phyloP scores from a whole-genome alignment of 2,113 vertebrate genomes.

The Hemibagrus wyckioides region DNA sequence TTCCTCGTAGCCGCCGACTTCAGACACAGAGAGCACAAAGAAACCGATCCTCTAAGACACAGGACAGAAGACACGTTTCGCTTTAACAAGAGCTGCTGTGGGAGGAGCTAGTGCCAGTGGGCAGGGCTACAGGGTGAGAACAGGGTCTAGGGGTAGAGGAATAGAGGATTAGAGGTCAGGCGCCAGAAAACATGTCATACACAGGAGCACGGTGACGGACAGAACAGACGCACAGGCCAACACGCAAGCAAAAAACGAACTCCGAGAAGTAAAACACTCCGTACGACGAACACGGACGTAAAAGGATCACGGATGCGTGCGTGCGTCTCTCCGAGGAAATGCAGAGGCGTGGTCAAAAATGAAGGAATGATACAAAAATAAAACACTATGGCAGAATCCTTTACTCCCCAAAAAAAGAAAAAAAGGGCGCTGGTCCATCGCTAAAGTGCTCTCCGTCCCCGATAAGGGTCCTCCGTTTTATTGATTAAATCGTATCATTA shows the following conservation, averaged over 20 bases:
- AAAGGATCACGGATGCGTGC: conserved; percentile 64
- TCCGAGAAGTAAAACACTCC: conserved; percentile 65
- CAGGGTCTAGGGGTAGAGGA: conserved; percentile 25
- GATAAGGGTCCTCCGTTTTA: neutral
- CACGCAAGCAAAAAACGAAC: conserved; percentile 51
- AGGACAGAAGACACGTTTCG: conserved; percentile 65
- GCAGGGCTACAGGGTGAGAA: conserved; percentile 17
- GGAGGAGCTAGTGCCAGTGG: conserved; percentile 33
- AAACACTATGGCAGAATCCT: conserved; percentile 59
- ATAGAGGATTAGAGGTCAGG: conserved; percentile 48
- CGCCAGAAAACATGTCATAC: conserved; percentile 54
- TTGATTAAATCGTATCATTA: no score
- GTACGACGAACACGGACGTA: conserved; percentile 67
- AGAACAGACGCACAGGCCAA: conserved; percentile 51
- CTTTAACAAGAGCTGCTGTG: conserved; percentile 51
- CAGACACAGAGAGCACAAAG: conserved; percentile 25
- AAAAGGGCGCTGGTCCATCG: conserved; percentile 49
- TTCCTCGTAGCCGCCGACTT: conserved; percentile 3
- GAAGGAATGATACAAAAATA: conserved; percentile 66
- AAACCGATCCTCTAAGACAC: conserved; percentile 68
- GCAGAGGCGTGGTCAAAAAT: conserved; percentile 41
- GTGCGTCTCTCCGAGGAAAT: conserved; percentile 60
- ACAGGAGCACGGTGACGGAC: conserved; percentile 68
- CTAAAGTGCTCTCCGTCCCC: neutral
- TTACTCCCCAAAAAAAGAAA: conserved; percentile 37